A percentile compares a stretch with the other conserved stretches of the same genome.
Conservation (phyloP, 2,888 invertebrate genomes). For the Nowickia ferox region DNA sequence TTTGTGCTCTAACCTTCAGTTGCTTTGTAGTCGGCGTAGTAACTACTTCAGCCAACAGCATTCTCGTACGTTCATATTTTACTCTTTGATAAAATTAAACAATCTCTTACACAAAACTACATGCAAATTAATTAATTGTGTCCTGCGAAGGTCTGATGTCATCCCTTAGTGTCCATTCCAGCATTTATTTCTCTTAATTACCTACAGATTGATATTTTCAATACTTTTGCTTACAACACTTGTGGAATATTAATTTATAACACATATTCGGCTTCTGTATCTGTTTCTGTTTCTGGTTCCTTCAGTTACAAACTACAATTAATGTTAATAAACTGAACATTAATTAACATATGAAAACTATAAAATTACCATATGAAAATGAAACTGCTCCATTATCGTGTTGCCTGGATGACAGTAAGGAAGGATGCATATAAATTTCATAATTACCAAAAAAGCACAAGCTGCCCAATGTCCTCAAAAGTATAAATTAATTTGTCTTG, state of each 20-base stretch:
- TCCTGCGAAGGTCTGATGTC: conserved; percentile 52
- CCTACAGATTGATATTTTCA: conserved; percentile 59
- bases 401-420: neutral
- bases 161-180: conserved; percentile 36
- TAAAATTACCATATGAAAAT: conserved; percentile 69
- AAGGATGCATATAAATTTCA: conserved; percentile 68
- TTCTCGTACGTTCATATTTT: neutral
- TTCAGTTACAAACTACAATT: conserved; percentile 63
- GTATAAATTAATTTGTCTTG: conserved; percentile 15
- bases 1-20: too few species aligned
- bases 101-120: neutral
- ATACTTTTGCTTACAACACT: conserved; percentile 55
- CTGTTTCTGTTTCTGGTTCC: neutral
- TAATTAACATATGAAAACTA: conserved; percentile 72
- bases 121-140: conserved; percentile 41
- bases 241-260: conserved; percentile 67
- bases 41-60: neutral
- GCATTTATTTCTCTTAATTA: conserved; percentile 64
- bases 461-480: conserved; percentile 42
- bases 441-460: conserved; percentile 52
- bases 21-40: neutral
- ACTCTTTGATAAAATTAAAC: conserved; percentile 2
- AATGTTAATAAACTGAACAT: conserved; percentile 69
- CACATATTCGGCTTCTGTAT: neutral
- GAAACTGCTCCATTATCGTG: conserved; percentile 19